These are phyloP conservation scores for Hypsopygia costalis DNA, from an alignment of 2,888 invertebrate genomes.

Conservation along the genomic window DNA sequence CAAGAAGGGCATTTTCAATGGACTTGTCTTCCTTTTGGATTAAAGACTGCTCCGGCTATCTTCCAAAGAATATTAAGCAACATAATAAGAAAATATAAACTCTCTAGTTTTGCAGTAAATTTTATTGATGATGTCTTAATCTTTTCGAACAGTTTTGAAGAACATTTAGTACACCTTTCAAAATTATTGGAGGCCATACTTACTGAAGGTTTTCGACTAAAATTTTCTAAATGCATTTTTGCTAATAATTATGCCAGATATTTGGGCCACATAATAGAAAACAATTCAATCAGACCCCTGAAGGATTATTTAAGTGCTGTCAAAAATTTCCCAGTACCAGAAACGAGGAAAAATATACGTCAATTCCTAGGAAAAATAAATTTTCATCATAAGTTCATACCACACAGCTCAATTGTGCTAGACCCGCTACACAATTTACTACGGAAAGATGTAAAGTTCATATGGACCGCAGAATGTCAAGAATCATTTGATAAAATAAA, in stretches of 20 bases:
- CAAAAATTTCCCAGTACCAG: constrained; percentile 16
- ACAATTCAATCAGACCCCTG: constrained; percentile 16
- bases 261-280: constrained; percentile 19
- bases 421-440: constrained; percentile 5
- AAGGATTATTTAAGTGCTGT: constrained; percentile 13
- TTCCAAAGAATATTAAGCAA: constrained; percentile 39
- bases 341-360: constrained; percentile 23
- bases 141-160: constrained; percentile 22
- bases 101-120: constrained; percentile 3
- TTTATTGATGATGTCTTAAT: constrained; percentile 16
- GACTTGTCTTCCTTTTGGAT: constrained; percentile 41
- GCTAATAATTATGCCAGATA: constrained; percentile 15
- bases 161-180: constrained; percentile 23
- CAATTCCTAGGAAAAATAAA: constrained; percentile 20
- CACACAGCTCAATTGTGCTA: constrained; percentile 16
- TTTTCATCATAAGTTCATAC: constrained; percentile 14
- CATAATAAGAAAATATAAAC: constrained; percentile 17
- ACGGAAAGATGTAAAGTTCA: constrained; percentile 12
- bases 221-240: constrained; percentile 22
- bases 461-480: constrained; percentile 15
- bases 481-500: constrained; percentile 19
- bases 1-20: constrained; percentile 30
- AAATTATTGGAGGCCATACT: constrained; percentile 18
- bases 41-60: constrained; percentile 40
- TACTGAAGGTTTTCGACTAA: constrained; percentile 22